These are phyloP conservation scores for Oryctolagus cuniculus DNA, from an alignment of 2,113 vertebrate species.

Conservation along the genomic window mOryCun1.1 NC_091438.1:107789501-107790000, in stretches of 20 bases:
- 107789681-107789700: constrained; percentile 1
- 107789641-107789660: neutral
- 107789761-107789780: neutral
- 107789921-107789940: no score
- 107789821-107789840: neutral
- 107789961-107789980: no score
- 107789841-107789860: neutral
- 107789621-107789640: neutral
- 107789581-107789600: neutral
- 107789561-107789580: neutral
- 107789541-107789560: neutral
- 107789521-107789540: neutral
- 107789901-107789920: no score
- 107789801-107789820: neutral
- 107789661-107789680: constrained; percentile 28
- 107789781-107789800: neutral
- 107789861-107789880: no score
- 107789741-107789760: neutral
- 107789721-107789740: neutral
- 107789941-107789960: no score
- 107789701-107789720: neutral
- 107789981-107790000: no score
- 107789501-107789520: neutral
- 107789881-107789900: no score
- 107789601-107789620: neutral